Evolutionary conservation across 2,888 invertebrate species (phyloP).

Genomic region (Fissipunctia ypsillon): DNA sequence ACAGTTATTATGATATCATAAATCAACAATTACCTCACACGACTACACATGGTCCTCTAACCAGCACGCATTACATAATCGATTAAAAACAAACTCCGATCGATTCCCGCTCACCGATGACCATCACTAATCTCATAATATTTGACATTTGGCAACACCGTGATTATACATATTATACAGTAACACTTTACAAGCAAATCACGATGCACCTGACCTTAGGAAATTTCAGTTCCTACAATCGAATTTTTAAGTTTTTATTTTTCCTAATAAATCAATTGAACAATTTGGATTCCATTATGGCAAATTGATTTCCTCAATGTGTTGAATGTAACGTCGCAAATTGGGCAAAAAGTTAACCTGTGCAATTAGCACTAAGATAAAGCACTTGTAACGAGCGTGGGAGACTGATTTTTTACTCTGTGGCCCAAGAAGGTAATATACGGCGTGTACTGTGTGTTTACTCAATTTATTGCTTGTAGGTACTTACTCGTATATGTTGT

Average conservation of each 20-base stretch:
- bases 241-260: conserved; percentile 54
- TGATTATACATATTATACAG: conserved; percentile 51
- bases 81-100: conserved; percentile 47
- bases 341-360: conserved; percentile 79
- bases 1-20: conserved; percentile 37
- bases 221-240: conserved; percentile 66
- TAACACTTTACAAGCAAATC: conserved; percentile 65
- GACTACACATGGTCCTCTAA: conserved; percentile 27
- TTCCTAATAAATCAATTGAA: conserved; percentile 50
- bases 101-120: conserved; percentile 48
- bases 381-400: conserved; percentile 88
- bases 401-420: conserved; percentile 75
- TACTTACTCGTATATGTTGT: no score
- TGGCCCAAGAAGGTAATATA: conserved; percentile 66
- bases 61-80: conserved; percentile 42
- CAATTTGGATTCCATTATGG: conserved; percentile 81
- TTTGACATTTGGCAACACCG: conserved; percentile 62
- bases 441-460: conserved; percentile 56
- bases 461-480: conserved; percentile 32
- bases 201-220: conserved; percentile 73
- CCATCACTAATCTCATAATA: conserved; percentile 58
- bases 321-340: conserved; percentile 62
- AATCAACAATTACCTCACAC: conserved; percentile 40
- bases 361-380: conserved; percentile 86
- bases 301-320: conserved; percentile 61